A percentile compares a stretch with the other conserved stretches of the same genome.
Evolutionary conservation across 2,113 vertebrate genomes (phyloP).

Genomic region (Podilymbus podiceps): DNA sequence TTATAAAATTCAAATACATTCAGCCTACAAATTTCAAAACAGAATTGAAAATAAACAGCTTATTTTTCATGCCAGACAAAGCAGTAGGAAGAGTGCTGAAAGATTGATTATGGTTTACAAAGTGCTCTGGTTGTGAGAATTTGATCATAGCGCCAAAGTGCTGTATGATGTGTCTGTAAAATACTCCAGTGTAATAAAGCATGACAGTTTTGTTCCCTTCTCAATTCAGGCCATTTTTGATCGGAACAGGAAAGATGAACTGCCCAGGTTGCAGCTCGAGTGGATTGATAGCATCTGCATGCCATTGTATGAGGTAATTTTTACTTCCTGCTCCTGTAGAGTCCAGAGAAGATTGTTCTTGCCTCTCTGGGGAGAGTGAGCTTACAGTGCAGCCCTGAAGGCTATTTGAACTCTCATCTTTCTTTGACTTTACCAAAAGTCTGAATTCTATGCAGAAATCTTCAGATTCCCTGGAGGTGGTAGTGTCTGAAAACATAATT

Average conservation of each 20-base stretch:
- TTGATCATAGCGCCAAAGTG: slow-evolving; percentile 22
- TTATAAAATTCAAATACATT: slow-evolving; percentile 59
- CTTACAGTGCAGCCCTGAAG: neutral
- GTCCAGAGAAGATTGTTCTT: neutral
- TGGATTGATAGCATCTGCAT: slow-evolving; percentile 98
- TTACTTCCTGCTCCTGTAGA: neutral
- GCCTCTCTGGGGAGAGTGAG: neutral
- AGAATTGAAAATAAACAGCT: slow-evolving; percentile 46
- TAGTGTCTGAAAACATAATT: neutral
- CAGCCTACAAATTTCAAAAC: slow-evolving; percentile 50
- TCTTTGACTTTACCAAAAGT: neutral
- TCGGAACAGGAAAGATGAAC: slow-evolving; percentile 97
- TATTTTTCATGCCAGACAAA: slow-evolving; percentile 56
- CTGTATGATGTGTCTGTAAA: slow-evolving; percentile 52
- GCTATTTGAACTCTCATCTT: neutral
- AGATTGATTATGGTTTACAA: slow-evolving; percentile 52
- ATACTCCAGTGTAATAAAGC: slow-evolving; percentile 31
- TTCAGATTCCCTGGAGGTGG: neutral
- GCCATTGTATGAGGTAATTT: slow-evolving; percentile 92
- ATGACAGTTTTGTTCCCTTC: slow-evolving; percentile 18
- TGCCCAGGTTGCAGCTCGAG: slow-evolving; percentile 92
- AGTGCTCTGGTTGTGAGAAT: slow-evolving; percentile 49
- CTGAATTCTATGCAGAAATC: neutral
- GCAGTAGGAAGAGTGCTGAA: neutral
- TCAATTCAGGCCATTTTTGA: slow-evolving; percentile 95